Evolutionary conservation across 2,888 invertebrate species (phyloP), one percentile per base, ranked within the genome.

Genomic region (Cephus sareptanus): DNA sequence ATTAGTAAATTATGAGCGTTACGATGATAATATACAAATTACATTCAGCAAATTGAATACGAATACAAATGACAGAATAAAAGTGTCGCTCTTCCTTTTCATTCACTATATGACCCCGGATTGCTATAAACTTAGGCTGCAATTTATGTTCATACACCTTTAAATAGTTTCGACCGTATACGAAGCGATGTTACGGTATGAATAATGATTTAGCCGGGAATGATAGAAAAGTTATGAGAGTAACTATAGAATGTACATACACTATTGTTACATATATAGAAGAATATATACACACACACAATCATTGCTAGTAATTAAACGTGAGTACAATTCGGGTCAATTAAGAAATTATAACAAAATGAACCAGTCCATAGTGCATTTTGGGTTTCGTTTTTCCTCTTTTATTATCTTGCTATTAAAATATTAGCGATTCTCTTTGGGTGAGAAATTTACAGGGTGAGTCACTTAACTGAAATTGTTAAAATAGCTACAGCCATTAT

Each of bases 341-440:
- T 56, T 23, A 56, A 23, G 13, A 56, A 56, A 56, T 56, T 23
- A 56, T 56, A 56, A 56, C 9, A 56, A 56, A 56, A 56, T 56
- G 9, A 56, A 56, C 56, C 56, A 56, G 23, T 23, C 2, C 23
- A 56, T 56, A 23, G 56, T 56, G 23, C 56, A 56, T 23, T 56
- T 56, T 56, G 23, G 2, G 9, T 56, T 23, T 9, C 56, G 23
- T 56, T 56, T 23, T 56, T 23, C 23, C 23, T 56, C 23, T 23
- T 56, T 56, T 56, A 56, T 56, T 56, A 23, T 56, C 23, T 56
- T 56, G 81, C 78, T 80, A 79, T 82, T 84, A 81, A 85, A 83
- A 82, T 83, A 85, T 80, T 85, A 77, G 79, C 79, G 75, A 77
- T 81, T 83, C 76, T 83, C 82, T 84, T 83, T 84, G 84, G 83